Conservation (phyloP, 2,113 vertebrate species). For the Platycercus adscitus region DNA sequence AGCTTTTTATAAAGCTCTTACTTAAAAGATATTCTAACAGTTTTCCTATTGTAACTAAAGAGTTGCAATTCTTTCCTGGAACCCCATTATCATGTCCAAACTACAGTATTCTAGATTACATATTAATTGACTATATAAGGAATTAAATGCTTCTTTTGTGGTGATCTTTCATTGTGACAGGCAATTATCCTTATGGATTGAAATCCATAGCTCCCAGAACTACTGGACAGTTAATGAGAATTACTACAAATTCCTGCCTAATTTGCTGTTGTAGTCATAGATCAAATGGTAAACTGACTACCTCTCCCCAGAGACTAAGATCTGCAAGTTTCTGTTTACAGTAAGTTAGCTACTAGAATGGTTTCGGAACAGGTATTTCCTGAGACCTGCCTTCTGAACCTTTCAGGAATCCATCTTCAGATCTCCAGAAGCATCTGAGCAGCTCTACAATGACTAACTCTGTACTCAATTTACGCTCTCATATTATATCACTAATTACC, state of each 20-base stretch:
- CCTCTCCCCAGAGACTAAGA: neutral
- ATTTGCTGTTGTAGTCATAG: neutral
- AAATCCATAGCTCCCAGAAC: neutral
- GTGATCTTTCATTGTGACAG: neutral
- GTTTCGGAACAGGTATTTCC: neutral
- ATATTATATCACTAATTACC: neutral
- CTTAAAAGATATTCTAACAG: neutral
- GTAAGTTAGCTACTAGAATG: neutral
- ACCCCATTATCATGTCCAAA: neutral
- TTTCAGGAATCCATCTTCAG: neutral
- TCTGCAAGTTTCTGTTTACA: neutral
- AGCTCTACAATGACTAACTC: neutral
- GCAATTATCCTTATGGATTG: neutral
- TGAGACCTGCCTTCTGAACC: neutral
- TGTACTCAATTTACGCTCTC: neutral
- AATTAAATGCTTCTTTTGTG: neutral
- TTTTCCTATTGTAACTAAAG: neutral
- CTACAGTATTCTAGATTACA: neutral
- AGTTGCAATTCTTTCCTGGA: neutral
- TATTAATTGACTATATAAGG: conserved; percentile 29
- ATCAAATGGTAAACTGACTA: neutral
- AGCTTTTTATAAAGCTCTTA: neutral
- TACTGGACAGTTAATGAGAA: conserved; percentile 29
- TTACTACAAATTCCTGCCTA: neutral
- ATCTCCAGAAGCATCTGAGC: neutral